These are phyloP conservation scores for Microchirus variegatus DNA, from an alignment of 2,797 vertebrate genomes.

Conservation along the genomic window DNA sequence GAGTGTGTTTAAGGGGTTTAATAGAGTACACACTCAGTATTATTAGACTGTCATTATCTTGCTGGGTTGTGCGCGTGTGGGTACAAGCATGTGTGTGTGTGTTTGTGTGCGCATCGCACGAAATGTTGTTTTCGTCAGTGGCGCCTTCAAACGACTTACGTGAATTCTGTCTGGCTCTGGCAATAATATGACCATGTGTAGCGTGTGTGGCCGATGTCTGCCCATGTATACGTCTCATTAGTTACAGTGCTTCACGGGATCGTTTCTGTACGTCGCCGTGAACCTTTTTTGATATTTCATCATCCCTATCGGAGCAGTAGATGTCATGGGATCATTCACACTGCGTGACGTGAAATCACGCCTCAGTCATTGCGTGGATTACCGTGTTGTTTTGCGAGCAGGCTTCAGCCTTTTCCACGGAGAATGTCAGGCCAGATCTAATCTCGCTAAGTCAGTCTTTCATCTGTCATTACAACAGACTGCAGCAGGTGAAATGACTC, in stretches of 20 bases:
- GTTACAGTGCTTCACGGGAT: slow-evolving; percentile 20
- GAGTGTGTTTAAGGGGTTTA: slow-evolving; percentile 62
- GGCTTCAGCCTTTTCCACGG: slow-evolving; percentile 57
- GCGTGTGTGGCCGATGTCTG: slow-evolving; percentile 24
- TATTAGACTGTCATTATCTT: slow-evolving; percentile 59
- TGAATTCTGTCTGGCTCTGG: slow-evolving; percentile 43
- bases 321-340: slow-evolving; percentile 36
- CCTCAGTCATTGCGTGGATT: slow-evolving; percentile 66
- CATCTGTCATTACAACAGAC: slow-evolving; percentile 79
- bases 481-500: slow-evolving; percentile 75
- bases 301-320: slow-evolving; percentile 27
- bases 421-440: slow-evolving; percentile 70
- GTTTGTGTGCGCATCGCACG: slow-evolving; percentile 22
- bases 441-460: slow-evolving; percentile 73
- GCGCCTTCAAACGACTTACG: slow-evolving; percentile 52
- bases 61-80: slow-evolving; percentile 17
- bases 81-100: slow-evolving; percentile 12
- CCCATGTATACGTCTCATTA: slow-evolving; percentile 21
- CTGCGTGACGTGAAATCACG: slow-evolving; percentile 39
- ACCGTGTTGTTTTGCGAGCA: slow-evolving; percentile 62
- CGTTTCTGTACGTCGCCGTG: slow-evolving; percentile 14
- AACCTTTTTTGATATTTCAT: slow-evolving; percentile 56
- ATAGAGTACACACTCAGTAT: slow-evolving; percentile 43
- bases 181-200: slow-evolving; percentile 15
- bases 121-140: slow-evolving; percentile 60